Evolutionary conservation across 2,888 invertebrate species (phyloP), one percentile per base, ranked within the genome.

Genomic region (Disparrhopalites patrizii): DNA sequence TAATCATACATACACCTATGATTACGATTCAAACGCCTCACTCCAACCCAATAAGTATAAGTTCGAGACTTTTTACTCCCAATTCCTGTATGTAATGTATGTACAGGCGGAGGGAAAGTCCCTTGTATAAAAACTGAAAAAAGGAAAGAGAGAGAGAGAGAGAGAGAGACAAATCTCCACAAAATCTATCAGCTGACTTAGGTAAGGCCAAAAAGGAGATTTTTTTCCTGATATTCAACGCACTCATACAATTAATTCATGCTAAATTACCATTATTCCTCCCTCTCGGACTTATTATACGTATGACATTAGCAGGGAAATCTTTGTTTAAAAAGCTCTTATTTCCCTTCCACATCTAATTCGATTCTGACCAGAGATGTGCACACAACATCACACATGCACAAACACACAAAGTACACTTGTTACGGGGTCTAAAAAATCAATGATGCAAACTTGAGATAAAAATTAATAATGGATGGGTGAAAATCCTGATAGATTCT

Each of bases 1-100:
- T 67, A 67, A 60, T 67, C 63, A 63, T 52, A 63, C 62, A 58
- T 58, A 52, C 57, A 65, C 57, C 51, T 54, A 54, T 54, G 54
- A 54, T 54, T 63, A 56, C 50, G 47, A 63, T 63, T 30, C 54
- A 13, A 54, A 54, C 54, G 54, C 54, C 47, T 47, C 47, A 47
- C 47, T 47, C 25, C 47, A 47, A 47, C 25, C 47, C 47, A 47
- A 47, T 15, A 25, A 23, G n/a, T n/a, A n/a, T n/a, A n/a, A n/a
- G n/a, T n/a, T n/a, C n/a, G n/a, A n/a, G n/a, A n/a, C n/a, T n/a
- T n/a, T n/a, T n/a, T n/a, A n/a, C n/a, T n/a, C n/a, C n/a, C n/a
- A n/a, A n/a, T n/a, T n/a, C n/a, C n/a, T n/a, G n/a, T n/a, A n/a
- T n/a, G n/a, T n/a, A n/a, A n/a, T n/a, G n/a, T n/a, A n/a, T n/a